Conservation (phyloP, 2,888 invertebrate genomes). For the Teinopalpus imperialis region DNA sequence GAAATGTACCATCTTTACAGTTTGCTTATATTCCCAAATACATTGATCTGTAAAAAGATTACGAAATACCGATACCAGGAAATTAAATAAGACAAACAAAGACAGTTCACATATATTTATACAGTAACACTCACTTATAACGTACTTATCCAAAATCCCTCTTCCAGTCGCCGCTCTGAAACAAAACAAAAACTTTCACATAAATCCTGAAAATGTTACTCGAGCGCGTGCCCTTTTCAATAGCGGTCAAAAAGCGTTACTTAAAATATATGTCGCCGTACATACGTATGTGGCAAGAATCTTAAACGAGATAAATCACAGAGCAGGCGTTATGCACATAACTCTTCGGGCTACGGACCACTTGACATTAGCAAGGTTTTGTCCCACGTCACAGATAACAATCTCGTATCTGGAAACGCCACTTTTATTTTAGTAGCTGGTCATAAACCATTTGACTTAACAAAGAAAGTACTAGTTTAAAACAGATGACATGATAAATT, state of each 20-base stretch:
- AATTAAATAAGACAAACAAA: conserved; percentile 2
- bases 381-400: conserved; percentile 37
- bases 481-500: no score
- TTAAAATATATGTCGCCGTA: conserved; percentile 54
- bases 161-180: conserved; percentile 28
- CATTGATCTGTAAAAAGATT: not conserved
- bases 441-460: no score
- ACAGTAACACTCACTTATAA: not conserved
- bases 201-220: conserved; percentile 44
- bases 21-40: not conserved
- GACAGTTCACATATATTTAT: conserved; percentile 1
- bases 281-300: conserved; percentile 60
- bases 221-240: conserved; percentile 35
- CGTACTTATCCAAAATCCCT: not conserved
- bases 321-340: conserved; percentile 70
- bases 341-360: conserved; percentile 65
- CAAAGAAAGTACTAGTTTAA: no score
- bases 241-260: conserved; percentile 49
- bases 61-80: not conserved
- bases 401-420: conserved; percentile 16
- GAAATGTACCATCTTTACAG: conserved; percentile 1
- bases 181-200: conserved; percentile 42
- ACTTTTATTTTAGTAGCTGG: not conserved
- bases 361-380: conserved; percentile 70
- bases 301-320: conserved; percentile 68